Conservation (phyloP, 2,888 invertebrate species). For the Acrocyrtus sp. region DNA sequence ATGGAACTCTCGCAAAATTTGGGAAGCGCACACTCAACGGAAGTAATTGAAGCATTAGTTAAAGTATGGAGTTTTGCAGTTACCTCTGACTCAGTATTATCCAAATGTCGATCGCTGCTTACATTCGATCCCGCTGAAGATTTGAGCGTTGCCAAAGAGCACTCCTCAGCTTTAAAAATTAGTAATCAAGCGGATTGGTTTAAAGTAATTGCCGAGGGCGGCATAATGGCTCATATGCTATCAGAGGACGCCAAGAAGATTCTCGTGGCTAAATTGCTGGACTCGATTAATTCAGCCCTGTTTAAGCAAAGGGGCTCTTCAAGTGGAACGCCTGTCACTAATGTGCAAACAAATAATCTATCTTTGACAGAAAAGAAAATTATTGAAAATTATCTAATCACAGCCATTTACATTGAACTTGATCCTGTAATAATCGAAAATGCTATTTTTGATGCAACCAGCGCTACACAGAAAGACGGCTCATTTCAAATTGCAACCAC, state of each 20-base stretch:
- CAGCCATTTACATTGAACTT: constrained; percentile 18
- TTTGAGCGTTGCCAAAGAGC: background rate
- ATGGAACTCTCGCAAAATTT: constrained; percentile 10
- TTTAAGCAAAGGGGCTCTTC: constrained; percentile 5
- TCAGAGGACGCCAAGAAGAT: background rate
- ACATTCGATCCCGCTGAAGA: constrained; percentile 11
- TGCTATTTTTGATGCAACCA: constrained; percentile 37
- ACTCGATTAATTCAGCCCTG: background rate
- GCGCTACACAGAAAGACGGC: constrained; percentile 10
- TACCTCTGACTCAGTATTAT: background rate
- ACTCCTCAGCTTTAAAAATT: background rate
- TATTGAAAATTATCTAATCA: constrained; percentile 27
- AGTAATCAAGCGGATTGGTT: constrained; percentile 9
- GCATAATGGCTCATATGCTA: background rate
- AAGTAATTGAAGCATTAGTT: background rate
- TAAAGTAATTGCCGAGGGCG: constrained; percentile 17
- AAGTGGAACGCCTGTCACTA: background rate
- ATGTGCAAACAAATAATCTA: constrained; percentile 10
- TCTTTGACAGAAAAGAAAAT: background rate
- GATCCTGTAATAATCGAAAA: constrained; percentile 21
- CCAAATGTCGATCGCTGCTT: background rate
- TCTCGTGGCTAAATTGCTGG: constrained; percentile 10
- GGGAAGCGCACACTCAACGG: background rate
- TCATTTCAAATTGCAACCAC: constrained; percentile 32
- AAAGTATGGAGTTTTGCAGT: constrained; percentile 9